Base-by-base conservation (phyloP, 2,113 vertebrate genomes). In the Pomatostomus ruficeps region DNA sequence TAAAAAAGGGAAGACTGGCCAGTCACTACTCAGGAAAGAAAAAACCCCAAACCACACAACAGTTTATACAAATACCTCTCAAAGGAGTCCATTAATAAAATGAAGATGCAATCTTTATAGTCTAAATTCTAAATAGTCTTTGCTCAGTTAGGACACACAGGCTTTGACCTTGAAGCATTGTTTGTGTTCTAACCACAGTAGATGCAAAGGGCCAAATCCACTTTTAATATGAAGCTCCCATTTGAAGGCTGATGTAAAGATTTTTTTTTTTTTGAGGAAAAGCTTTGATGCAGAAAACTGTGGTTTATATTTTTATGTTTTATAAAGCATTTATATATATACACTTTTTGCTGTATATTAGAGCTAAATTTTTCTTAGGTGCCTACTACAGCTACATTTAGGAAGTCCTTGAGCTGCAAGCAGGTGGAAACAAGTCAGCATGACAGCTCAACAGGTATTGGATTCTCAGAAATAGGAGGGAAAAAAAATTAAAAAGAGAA, bases 11-110 rank as follows among this genome's bases (percentile, higher is more conserved):
- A 78, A 51, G 43, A 24, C 24, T 25, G 67, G 3, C 7, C 11
- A 16, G 28, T 52, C 67, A 59, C 40, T 67, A 9, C 28, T 54
- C 17, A 71, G 33, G 11, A 57, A 63, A 81, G 7, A 35, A 78
- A 31, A 54, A 33, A 12, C 0, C 0, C 0, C 4, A 48, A 79
- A 58, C 14, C 31, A 62, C 3, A 12, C 7, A 29, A 12, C 16
- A 49, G 16, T 28, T 58, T 75, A 36, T 31, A 74, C 1, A 55
- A 70, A 71, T 42, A 45, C 4, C 15, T 62, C 15, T 51, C 73
- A 51, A 87, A 16, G 3, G 3, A 59, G 7, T 55, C 36, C 6
- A 36, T 66, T 42, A 62, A n/a, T 35, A 67, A 86, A 29, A 72
- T 29, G 5, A 40, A 81, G 43, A 51, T 75, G 3, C 3, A 31